phyloP scores from a whole-genome alignment of 2,797 vertebrate species.

The Micropoecilia bifurca region DNA sequence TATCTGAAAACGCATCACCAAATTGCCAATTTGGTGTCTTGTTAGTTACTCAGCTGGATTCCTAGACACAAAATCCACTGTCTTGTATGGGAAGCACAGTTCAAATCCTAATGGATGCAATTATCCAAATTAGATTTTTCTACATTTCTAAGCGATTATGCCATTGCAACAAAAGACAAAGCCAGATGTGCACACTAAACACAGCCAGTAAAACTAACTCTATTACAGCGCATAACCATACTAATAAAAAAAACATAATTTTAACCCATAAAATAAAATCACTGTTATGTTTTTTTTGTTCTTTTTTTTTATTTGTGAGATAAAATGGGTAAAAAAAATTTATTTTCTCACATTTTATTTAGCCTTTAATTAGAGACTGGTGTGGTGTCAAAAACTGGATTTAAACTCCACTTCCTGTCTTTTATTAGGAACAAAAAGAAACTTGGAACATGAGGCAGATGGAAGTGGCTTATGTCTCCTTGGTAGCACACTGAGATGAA shows the following conservation, averaged over 20 bases:
- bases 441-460: slow-evolving; percentile 81
- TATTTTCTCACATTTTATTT: slow-evolving; percentile 20
- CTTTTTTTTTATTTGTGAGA: slow-evolving; percentile 8
- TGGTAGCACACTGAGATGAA: slow-evolving; percentile 80
- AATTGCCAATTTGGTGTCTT: not conserved
- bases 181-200: not conserved
- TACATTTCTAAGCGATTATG: too few relatives aligned
- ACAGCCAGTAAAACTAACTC: not conserved
- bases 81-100: not conserved
- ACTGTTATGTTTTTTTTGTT: not conserved
- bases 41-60: not conserved
- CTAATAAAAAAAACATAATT: not conserved
- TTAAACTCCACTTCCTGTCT: slow-evolving; percentile 75
- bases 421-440: slow-evolving; percentile 80
- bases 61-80: not conserved
- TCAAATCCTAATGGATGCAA: not conserved
- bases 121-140: not conserved
- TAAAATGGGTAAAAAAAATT: slow-evolving; percentile 25
- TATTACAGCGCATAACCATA: not conserved
- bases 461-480: slow-evolving; percentile 85
- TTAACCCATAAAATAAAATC: not conserved
- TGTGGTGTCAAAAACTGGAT: slow-evolving; percentile 61
- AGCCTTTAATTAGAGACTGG: slow-evolving; percentile 63
- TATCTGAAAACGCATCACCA: not conserved
- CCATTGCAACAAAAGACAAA: not conserved